A percentile compares a stretch with the other conserved stretches of the same genome.
Conservation (phyloP, 2,888 invertebrate genomes). For the Phymatocera aterrima region DNA sequence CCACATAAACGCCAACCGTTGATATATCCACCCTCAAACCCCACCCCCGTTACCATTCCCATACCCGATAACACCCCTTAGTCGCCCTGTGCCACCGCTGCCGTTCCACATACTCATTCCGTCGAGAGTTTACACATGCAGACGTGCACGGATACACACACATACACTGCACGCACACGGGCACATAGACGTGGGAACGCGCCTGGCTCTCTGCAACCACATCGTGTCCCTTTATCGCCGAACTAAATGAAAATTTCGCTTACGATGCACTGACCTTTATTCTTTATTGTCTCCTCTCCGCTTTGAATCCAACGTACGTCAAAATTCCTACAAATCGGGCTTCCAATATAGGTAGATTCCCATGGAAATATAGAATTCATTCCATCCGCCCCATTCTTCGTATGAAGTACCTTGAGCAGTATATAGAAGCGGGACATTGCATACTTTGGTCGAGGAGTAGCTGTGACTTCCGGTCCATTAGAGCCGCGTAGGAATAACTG, state of each 20-base stretch:
- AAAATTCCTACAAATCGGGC: conserved; percentile 35
- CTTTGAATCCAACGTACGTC: conserved; percentile 37
- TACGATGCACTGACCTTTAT: conserved; percentile 48
- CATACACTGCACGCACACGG: conserved; percentile 11
- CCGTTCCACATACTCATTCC: conserved; percentile 5
- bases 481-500: background rate
- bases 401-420: background rate
- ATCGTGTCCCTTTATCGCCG: conserved; percentile 41
- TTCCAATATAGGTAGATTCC: conserved; percentile 38
- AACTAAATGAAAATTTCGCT: conserved; percentile 60
- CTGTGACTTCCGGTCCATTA: conserved; percentile 15
- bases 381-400: background rate
- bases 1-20: conserved; percentile 67
- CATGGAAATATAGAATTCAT: conserved; percentile 2
- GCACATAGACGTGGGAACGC: conserved; percentile 9
- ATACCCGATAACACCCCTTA: conserved; percentile 63
- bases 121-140: background rate
- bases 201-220: conserved; percentile 46
- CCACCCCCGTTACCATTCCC: conserved; percentile 56
- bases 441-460: background rate
- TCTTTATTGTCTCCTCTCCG: conserved; percentile 36
- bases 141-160: background rate
- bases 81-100: conserved; percentile 31
- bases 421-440: background rate
- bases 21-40: conserved; percentile 58